These are phyloP conservation scores for Triplophysa tibetana DNA, from an alignment of 2,113 vertebrate genomes.

Conservation along the genomic window DNA sequence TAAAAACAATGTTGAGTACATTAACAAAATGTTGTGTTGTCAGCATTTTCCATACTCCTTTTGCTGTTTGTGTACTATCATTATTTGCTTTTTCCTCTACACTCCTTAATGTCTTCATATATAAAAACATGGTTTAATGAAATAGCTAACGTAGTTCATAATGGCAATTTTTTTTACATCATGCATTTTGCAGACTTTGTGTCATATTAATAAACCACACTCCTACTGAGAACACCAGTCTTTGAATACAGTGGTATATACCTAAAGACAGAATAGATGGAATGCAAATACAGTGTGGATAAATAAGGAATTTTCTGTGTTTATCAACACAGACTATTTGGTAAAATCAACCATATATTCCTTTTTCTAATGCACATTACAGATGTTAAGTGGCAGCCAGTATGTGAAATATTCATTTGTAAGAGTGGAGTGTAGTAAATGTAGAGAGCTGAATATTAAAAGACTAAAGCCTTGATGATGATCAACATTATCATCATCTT, in stretches of 20 bases:
- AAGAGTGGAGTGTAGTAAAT: conserved; percentile 57
- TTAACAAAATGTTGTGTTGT: not conserved
- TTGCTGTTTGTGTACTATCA: too few relatives aligned
- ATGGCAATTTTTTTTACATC: not conserved
- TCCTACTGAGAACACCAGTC: too few relatives aligned
- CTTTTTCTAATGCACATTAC: conserved; percentile 54
- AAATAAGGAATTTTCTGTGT: conserved; percentile 24
- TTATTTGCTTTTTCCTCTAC: too few relatives aligned
- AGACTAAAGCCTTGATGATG: conserved; percentile 67
- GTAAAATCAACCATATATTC: conserved; percentile 48
- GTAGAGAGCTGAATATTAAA: conserved; percentile 54
- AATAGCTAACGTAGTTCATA: not conserved
- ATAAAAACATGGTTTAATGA: not conserved
- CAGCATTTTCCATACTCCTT: too few relatives aligned
- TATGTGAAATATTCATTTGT: conserved; percentile 60
- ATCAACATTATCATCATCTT: conserved; percentile 65
- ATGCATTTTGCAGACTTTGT: too few relatives aligned
- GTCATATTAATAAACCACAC: too few relatives aligned
- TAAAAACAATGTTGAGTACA: not conserved
- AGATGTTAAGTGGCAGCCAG: conserved; percentile 42
- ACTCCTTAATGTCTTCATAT: not conserved
- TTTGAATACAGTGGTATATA: too few relatives aligned
- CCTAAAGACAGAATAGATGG: not conserved
- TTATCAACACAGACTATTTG: conserved; percentile 50
- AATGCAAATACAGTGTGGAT: conserved; percentile 44